Evolutionary conservation across 1,140 invertebrate genomes (phyloP).

Genomic region (Drosophila repletoides): DNA sequence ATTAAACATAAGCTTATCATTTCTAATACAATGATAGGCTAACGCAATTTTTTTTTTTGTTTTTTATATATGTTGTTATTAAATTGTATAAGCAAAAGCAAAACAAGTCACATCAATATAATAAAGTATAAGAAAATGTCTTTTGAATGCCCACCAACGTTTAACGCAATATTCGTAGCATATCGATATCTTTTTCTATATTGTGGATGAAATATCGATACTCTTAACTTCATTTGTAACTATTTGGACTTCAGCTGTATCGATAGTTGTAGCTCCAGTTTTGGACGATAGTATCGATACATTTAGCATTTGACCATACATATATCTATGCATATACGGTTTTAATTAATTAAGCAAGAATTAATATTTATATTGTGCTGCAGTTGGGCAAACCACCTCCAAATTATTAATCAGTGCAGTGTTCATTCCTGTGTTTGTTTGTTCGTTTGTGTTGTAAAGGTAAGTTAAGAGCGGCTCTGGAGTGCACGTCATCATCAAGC

Average conservation of each 20-base stretch:
- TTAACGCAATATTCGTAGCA: background rate
- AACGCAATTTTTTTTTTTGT: slow-evolving; percentile 40
- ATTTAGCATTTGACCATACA: background rate
- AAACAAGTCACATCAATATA: slow-evolving; percentile 24
- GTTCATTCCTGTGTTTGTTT: background rate
- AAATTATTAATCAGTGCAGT: slow-evolving; percentile 26
- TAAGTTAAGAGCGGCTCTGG: slow-evolving; percentile 40
- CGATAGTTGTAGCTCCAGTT: too few relatives aligned
- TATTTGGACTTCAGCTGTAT: too few relatives aligned
- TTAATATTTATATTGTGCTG: background rate
- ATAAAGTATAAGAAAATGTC: background rate
- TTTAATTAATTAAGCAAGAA: background rate
- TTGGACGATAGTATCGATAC: background rate
- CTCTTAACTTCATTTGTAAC: too few relatives aligned
- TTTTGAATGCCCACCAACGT: slow-evolving; percentile 1
- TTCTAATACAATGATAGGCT: slow-evolving; percentile 44
- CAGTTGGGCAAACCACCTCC: background rate
- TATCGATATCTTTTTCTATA: too few relatives aligned
- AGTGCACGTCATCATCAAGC: slow-evolving; percentile 47
- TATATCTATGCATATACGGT: background rate
- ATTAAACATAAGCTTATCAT: slow-evolving; percentile 42
- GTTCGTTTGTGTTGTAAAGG: slow-evolving; percentile 14
- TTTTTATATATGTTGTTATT: slow-evolving; percentile 49
- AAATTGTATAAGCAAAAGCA: slow-evolving; percentile 40
- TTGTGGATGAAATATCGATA: too few relatives aligned